Conservation (phyloP, 2,797 vertebrate genomes). For the Sebastes dallii region DNA sequence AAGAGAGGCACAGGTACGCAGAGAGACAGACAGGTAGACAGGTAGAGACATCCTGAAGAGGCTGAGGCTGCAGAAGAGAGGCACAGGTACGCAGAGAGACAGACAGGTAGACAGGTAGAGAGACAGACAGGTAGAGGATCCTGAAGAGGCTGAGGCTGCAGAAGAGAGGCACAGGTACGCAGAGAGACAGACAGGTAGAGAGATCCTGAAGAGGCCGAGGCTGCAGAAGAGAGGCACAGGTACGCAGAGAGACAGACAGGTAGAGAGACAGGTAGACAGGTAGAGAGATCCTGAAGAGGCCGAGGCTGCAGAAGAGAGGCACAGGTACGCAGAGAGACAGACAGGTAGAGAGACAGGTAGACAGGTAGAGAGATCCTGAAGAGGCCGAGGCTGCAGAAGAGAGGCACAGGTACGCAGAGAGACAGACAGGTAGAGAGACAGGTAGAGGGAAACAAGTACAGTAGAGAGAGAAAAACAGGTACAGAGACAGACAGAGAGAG, state of each 20-base stretch:
- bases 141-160: slow-evolving; percentile 93
- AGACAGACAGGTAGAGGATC: slow-evolving; percentile 25
- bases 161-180: slow-evolving; percentile 93
- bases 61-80: slow-evolving; percentile 93
- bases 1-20: slow-evolving; percentile 92
- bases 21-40: neutral
- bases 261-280: slow-evolving; percentile 2
- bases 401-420: slow-evolving; percentile 88
- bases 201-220: slow-evolving; percentile 87
- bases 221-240: slow-evolving; percentile 97
- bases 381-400: slow-evolving; percentile 92
- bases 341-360: too few relatives aligned
- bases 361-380: slow-evolving; percentile 85
- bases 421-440: neutral
- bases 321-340: slow-evolving; percentile 81
- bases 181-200: too few relatives aligned
- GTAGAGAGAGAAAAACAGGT: slow-evolving; percentile 82
- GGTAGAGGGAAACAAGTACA: slow-evolving; percentile 2
- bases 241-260: slow-evolving; percentile 29
- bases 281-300: slow-evolving; percentile 88
- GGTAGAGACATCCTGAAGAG: slow-evolving; percentile 82
- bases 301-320: slow-evolving; percentile 94
- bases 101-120: slow-evolving; percentile 6
- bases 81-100: slow-evolving; percentile 84
- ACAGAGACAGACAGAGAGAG: neutral